Evolutionary conservation across 2,797 vertebrate genomes (phyloP).

Genomic region (Gallinago stenura): DNA sequence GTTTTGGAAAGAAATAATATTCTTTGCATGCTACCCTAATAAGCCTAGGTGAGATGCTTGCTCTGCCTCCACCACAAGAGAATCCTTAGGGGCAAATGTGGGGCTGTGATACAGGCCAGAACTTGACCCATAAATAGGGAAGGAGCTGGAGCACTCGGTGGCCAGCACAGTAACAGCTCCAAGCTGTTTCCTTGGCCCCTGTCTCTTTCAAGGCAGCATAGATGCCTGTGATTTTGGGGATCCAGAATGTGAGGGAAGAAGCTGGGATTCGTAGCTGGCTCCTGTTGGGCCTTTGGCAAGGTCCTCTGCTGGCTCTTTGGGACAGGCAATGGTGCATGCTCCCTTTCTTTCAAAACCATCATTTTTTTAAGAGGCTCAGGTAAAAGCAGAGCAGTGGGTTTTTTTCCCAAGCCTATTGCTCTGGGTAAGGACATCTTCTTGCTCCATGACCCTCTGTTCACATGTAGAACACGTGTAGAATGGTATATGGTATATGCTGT

Average conservation of each 20-base stretch:
- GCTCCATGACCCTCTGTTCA: neutral
- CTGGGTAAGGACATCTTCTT: neutral
- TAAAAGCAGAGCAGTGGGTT: neutral
- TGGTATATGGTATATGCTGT: neutral
- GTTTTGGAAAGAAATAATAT: neutral
- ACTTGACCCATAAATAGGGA: neutral
- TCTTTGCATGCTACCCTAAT: neutral
- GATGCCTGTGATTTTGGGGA: neutral
- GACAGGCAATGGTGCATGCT: neutral
- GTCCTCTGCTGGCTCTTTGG: neutral
- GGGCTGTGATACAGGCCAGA: neutral
- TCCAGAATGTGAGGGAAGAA: neutral
- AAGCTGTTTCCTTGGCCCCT: neutral
- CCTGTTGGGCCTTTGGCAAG: rapidly evolving
- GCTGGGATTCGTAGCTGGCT: neutral
- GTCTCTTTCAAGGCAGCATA: neutral
- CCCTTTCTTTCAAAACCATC: neutral
- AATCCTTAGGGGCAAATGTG: neutral
- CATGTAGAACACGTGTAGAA: neutral
- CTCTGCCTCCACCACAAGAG: neutral
- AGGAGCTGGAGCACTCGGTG: neutral
- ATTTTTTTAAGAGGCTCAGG: neutral
- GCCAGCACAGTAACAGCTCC: neutral
- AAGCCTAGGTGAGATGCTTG: neutral
- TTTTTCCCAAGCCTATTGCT: neutral